A percentile compares a stretch with the other conserved stretches of the same genome.
Conservation (phyloP, 2,113 vertebrate genomes). For the Mustelus asterias region DNA sequence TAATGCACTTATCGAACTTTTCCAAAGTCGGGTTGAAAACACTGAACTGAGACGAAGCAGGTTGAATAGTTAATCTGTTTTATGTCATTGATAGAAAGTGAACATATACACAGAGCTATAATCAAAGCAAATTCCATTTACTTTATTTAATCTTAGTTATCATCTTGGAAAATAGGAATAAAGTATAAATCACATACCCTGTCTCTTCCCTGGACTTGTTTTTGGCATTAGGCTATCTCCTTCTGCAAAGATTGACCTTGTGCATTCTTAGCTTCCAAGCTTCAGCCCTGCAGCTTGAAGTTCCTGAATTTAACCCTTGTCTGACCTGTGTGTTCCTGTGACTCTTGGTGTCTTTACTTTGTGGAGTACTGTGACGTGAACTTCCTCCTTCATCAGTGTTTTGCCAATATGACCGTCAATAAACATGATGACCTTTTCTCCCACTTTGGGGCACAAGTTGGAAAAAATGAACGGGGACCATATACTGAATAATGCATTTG, state of each 20-base stretch:
- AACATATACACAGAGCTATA: background rate
- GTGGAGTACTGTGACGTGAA: background rate
- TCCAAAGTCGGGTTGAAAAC: background rate
- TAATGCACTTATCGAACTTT: background rate
- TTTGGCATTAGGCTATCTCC: background rate
- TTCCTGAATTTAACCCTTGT: background rate
- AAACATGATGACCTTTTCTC: background rate
- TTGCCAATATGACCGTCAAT: background rate
- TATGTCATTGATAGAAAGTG: background rate
- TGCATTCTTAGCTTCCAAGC: background rate
- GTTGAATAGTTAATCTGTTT: background rate
- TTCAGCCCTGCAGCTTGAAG: background rate
- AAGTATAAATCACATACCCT: background rate
- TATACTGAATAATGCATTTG: background rate
- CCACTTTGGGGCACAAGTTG: background rate
- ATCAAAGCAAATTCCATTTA: background rate
- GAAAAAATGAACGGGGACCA: background rate
- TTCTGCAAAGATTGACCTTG: background rate
- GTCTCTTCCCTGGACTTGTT: background rate
- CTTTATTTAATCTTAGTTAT: background rate
- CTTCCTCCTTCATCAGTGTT: background rate
- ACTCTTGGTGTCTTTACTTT: background rate
- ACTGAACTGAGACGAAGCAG: background rate
- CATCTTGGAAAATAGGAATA: background rate
- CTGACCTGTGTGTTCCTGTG: background rate